phyloP scores from a whole-genome alignment of 2,888 invertebrate species.

The Nephrotoma flavescens region DNA sequence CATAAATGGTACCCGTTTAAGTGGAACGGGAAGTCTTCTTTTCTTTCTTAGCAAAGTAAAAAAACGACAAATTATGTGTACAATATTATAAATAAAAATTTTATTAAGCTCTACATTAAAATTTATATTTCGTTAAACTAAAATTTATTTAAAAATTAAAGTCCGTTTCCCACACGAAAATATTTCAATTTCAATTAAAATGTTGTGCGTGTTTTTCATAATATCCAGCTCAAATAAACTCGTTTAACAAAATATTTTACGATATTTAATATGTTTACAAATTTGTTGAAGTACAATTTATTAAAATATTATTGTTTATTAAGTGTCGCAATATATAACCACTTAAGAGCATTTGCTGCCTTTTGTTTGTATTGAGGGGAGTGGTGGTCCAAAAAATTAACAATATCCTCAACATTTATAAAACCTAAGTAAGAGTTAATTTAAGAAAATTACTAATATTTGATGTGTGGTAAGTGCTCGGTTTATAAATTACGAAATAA shows the following conservation, averaged over 20 bases:
- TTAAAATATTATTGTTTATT: background rate
- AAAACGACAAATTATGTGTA: background rate
- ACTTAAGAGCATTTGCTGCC: background rate
- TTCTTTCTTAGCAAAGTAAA: background rate
- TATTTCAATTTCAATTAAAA: background rate
- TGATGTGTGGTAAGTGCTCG: background rate
- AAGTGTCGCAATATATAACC: background rate
- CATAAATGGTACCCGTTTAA: too few species aligned
- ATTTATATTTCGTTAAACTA: background rate
- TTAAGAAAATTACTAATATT: background rate
- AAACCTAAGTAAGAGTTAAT: background rate
- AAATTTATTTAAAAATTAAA: background rate
- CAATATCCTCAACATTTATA: background rate
- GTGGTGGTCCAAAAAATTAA: background rate
- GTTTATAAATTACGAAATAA: background rate
- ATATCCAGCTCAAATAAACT: background rate
- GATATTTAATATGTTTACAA: background rate
- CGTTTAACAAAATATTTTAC: background rate
- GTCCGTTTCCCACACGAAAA: background rate
- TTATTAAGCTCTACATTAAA: background rate
- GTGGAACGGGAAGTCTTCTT: too few species aligned
- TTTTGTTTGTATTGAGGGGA: background rate
- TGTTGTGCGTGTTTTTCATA: background rate
- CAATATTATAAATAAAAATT: background rate
- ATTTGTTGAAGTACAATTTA: background rate